These are phyloP conservation scores for Drosophila kanekoi DNA, from an alignment of 2,888 invertebrate genomes.

Conservation along the genomic window DNA sequence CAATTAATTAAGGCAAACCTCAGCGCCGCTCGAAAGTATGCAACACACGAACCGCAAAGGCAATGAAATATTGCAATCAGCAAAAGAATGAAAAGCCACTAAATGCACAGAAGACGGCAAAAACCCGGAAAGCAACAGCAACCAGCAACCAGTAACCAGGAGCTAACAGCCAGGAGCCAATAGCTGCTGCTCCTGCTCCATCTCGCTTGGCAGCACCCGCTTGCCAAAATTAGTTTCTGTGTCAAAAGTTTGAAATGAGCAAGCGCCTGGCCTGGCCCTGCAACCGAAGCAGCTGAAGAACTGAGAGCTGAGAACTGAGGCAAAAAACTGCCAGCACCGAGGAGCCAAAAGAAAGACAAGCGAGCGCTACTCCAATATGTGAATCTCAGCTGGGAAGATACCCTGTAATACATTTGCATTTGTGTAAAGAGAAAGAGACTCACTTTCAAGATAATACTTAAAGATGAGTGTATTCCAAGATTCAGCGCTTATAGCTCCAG, in stretches of 20 bases:
- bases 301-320: slow-evolving; percentile 4
- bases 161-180: slow-evolving; percentile 19
- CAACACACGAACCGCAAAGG: slow-evolving; percentile 81
- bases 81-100: slow-evolving; percentile 79
- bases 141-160: slow-evolving; percentile 3
- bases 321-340: slow-evolving; percentile 43
- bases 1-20: slow-evolving; percentile 81
- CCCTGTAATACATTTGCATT: neutral
- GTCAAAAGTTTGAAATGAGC: slow-evolving; percentile 80
- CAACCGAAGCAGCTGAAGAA: slow-evolving; percentile 8
- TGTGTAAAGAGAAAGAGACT: no score
- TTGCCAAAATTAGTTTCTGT: slow-evolving; percentile 82
- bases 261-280: slow-evolving; percentile 57
- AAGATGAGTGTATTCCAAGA: no score
- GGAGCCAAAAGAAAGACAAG: slow-evolving; percentile 39
- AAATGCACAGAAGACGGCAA: slow-evolving; percentile 51
- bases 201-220: slow-evolving; percentile 67
- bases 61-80: slow-evolving; percentile 82
- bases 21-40: slow-evolving; percentile 75
- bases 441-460: no score
- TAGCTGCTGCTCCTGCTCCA: slow-evolving; percentile 27
- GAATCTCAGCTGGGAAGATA: neutral
- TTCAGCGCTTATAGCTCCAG: no score
- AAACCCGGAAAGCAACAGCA: slow-evolving; percentile 19
- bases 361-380: no score